Evolutionary conservation across 2,888 invertebrate genomes (phyloP).

Genomic region (Exocentrus adspersus): DNA sequence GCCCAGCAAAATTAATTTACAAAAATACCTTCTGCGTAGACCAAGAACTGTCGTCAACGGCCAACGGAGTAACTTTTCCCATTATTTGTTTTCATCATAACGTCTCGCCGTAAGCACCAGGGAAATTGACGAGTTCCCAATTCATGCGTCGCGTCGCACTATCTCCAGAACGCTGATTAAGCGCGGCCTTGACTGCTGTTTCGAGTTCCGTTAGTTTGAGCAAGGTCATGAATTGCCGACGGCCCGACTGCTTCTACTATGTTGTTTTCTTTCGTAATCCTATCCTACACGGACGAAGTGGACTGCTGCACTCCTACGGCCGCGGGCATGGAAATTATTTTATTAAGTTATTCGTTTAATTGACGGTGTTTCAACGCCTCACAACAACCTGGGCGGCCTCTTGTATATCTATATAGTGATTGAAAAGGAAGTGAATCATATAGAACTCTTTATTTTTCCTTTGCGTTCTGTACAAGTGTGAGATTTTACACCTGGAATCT

Average conservation of each 20-base stretch:
- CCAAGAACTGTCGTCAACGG: not conserved
- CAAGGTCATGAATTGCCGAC: slow-evolving; percentile 49
- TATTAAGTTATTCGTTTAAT: slow-evolving; percentile 12
- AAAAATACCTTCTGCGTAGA: too few species aligned
- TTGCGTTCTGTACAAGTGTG: not conserved
- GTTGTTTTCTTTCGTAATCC: slow-evolving; percentile 39
- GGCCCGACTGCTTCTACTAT: slow-evolving; percentile 34
- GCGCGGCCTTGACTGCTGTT: slow-evolving; percentile 46
- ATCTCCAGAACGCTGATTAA: slow-evolving; percentile 39
- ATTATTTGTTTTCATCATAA: not conserved
- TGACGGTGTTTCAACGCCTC: slow-evolving; percentile 1
- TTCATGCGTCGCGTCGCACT: slow-evolving; percentile 19
- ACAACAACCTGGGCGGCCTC: not conserved
- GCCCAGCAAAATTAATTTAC: too few species aligned
- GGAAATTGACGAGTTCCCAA: slow-evolving; percentile 21
- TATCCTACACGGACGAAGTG: slow-evolving; percentile 26
- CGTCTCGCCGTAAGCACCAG: too few species aligned
- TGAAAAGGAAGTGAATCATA: not conserved
- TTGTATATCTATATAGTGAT: not conserved
- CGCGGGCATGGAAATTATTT: slow-evolving; percentile 14
- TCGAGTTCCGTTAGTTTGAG: slow-evolving; percentile 53
- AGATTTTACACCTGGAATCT: too few species aligned
- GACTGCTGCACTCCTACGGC: slow-evolving; percentile 20
- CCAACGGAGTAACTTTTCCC: not conserved
- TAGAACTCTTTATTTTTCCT: not conserved